Base-by-base conservation (phyloP, 2,113 vertebrate genomes). In the Tachycineta bicolor region DNA sequence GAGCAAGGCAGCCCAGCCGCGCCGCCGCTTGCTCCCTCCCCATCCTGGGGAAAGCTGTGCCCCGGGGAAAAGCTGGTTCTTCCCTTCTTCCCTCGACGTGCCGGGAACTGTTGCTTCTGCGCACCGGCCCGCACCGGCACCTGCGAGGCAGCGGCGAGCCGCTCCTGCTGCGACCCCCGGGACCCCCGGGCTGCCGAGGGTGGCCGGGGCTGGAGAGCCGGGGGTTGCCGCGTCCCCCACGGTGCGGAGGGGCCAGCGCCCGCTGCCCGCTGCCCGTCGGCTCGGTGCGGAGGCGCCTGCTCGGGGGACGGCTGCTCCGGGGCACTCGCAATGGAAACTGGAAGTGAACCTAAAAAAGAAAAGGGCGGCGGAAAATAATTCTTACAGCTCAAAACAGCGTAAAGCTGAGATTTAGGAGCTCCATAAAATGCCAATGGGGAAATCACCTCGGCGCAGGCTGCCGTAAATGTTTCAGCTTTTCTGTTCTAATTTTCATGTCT, bases 61-160 rank as follows among this genome's bases (percentile, higher is more conserved):
- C 16, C 8, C 24, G 17, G 37, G 43, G 22, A 34, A 44, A 21
- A 65, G 9, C 56, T 5, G 24, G 5, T 46, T 41, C 71, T 80
- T 79, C 43, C 43, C 37, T 37, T 37, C 37, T 43, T 64, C 9
- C 55, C 39, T 69, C 67, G 76, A 59, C 60, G 49, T 47, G 44
- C n/a, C 44, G 31, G 31, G 41, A 94, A 90, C 93, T 94, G 94
- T 95, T 96, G 91, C 93, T 86, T 12, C 79, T 59, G 65, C 50
- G 13, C 55, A 10, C 16, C 28, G 31, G 52, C 58, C 76, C 62
- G 5, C 49, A 43, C 25, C 2, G 33, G 44, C 17, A 7, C 41
- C 76, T 24, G 59, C 14, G 55, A 39, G 83, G 44, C 67, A 50
- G 39, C 52, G 41, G 39, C 23, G 46, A 71, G 41, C n/a, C 34